These are phyloP conservation scores for Argyrosomus japonicus DNA, from an alignment of 2,113 vertebrate genomes.

Conservation along the genomic window DNA sequence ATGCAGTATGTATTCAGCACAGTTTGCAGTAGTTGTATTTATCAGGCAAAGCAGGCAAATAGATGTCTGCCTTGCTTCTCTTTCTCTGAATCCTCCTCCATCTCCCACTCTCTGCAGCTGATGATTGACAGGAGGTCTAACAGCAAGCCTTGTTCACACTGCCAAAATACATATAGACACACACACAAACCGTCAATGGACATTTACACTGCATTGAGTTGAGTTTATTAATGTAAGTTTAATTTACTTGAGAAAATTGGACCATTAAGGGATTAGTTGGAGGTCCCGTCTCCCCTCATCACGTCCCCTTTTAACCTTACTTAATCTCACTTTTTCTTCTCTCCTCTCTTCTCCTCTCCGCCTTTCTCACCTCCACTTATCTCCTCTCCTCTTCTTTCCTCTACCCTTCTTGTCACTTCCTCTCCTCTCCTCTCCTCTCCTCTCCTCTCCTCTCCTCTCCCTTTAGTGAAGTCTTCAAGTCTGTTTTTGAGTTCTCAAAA, in stretches of 20 bases:
- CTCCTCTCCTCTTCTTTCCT: no score
- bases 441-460: not conserved
- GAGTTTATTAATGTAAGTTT: not conserved
- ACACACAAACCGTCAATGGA: not conserved
- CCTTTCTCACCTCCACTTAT: rapidly evolving
- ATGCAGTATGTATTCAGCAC: not conserved
- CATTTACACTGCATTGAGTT: constrained; percentile 30
- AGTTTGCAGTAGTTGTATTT: not conserved
- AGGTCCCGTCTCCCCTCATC: no score
- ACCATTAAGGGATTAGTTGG: not conserved
- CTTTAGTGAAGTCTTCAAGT: not conserved
- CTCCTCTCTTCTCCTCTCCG: not conserved
- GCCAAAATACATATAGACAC: constrained; percentile 31
- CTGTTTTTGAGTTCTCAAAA: not conserved
- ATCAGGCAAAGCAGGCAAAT: constrained; percentile 13
- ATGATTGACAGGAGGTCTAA: constrained; percentile 42
- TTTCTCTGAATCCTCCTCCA: not conserved
- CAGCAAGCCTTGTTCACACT: not conserved
- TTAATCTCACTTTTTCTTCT: not conserved
- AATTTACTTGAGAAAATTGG: not conserved
- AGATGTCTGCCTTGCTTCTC: not conserved
- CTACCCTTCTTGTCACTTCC: not conserved
- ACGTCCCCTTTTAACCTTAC: rapidly evolving
- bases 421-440: not conserved
- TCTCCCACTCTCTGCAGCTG: constrained; percentile 16